Base-by-base conservation (phyloP, 2,888 invertebrate species). In the Ophioninae sp. region DNA sequence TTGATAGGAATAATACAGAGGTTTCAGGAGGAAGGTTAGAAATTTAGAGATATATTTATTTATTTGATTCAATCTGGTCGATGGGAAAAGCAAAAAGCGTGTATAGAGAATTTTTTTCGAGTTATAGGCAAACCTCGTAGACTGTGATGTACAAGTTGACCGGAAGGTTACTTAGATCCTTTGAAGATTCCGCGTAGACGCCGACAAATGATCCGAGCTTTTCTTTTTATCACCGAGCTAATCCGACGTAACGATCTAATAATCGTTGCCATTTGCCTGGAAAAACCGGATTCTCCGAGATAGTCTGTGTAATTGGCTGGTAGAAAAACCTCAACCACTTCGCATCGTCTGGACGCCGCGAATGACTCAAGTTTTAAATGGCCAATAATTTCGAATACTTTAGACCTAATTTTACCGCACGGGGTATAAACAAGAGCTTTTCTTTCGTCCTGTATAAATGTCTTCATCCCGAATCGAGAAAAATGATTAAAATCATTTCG, bases 281-380 rank as follows among this genome's bases (percentile, higher is more conserved):
- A 84, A 79, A 81, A 84, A 84, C 84, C 84, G 84, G 84, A 81
- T 84, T 84, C 75, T 61, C 39, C 41, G 44, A 22, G 72, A 73
- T 76, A 72, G 65, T 75, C 63, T 65, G 23, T 44, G 41, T 72
- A 65, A 72, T 58, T 72, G 64, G 17, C 13, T 20, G 77, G 61
- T 41, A 67, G 67, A 61, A 81, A 81, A 81, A 73, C 58, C 73
- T 64, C 71, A 79, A 76, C 77, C 58, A 51, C 13, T 39, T 69
- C 23, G 74, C 75, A 20, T 63, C 44, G 56, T 58, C 65, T 58
- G 65, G 37, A 58, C 23, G 63, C 75, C 30, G 51, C 71, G 68
- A 67, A 59, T 56, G 65, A 58, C 56, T 79, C 51, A 58, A 20
- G 79, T 61, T 59, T 73, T 20, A 61, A 65, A 67, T 67, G 67